Percentiles rank a stretch among this genome's conserved stretches.
phyloP scores from a whole-genome alignment of 1,140 invertebrate genomes.

The Ips typographus region DNA sequence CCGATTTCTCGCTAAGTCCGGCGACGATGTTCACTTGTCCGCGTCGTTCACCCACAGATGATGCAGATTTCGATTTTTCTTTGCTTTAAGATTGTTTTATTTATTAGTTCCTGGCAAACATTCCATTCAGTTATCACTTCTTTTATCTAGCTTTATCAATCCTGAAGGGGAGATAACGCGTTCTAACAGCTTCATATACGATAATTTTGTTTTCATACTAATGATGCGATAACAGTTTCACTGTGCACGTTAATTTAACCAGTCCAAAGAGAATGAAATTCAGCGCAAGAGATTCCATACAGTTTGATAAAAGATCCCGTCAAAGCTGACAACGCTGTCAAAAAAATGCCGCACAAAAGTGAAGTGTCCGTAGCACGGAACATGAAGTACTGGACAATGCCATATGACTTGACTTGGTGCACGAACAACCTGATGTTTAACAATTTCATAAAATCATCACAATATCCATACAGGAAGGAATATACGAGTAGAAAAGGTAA shows the following conservation, averaged over 20 bases:
- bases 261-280: background rate
- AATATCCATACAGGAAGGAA: no score
- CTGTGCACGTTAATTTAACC: no score
- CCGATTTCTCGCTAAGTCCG: conserved; percentile 32
- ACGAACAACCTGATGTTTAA: no score
- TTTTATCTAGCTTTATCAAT: background rate
- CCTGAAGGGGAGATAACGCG: background rate
- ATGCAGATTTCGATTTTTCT: background rate
- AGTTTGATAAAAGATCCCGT: background rate
- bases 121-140: background rate
- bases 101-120: background rate
- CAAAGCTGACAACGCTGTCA: background rate
- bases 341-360: background rate
- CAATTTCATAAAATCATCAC: no score
- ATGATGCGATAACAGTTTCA: no score
- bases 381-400: no score
- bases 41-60: background rate
- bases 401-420: no score
- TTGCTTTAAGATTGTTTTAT: background rate
- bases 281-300: background rate
- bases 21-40: background rate
- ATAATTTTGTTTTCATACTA: no score
- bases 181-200: background rate
- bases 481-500: no score
- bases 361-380: background rate